A percentile compares a stretch with the other conserved stretches of the same genome.
phyloP scores from a whole-genome alignment of 2,888 invertebrate genomes.

The Pollenia angustigena region DNA sequence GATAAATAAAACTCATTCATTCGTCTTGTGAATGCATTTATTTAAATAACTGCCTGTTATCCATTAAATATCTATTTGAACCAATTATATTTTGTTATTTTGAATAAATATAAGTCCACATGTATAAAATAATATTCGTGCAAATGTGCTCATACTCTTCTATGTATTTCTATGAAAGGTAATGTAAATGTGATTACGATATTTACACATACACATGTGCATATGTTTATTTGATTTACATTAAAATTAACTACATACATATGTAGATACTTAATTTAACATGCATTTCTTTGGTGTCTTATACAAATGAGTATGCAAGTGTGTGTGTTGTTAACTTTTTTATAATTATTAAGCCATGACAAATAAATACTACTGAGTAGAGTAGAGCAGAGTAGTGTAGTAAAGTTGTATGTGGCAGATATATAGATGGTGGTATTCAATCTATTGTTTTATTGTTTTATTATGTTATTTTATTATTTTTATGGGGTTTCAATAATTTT shows the following conservation, averaged over 20 bases:
- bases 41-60: constrained; percentile 22
- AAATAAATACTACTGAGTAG: not conserved
- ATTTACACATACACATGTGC: not conserved
- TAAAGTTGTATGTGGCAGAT: too few species aligned
- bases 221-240: too few species aligned
- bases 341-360: constrained; percentile 33
- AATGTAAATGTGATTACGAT: too few species aligned
- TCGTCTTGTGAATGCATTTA: not conserved
- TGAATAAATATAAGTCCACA: constrained; percentile 32
- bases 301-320: not conserved
- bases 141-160: not conserved
- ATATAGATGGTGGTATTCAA: not conserved
- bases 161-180: too few species aligned
- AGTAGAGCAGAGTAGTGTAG: too few species aligned
- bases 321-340: constrained; percentile 1
- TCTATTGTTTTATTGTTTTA: constrained; percentile 50
- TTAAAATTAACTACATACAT: constrained; percentile 19
- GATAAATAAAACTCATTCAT: too few species aligned
- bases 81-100: constrained; percentile 60
- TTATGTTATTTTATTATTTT: constrained; percentile 51
- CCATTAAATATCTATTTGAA: constrained; percentile 49
- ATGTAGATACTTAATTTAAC: constrained; percentile 22
- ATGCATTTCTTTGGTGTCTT: constrained; percentile 20
- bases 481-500: constrained; percentile 72
- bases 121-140: not conserved